Evolutionary conservation across 2,888 invertebrate genomes (phyloP), one percentile per base, ranked within the genome.

Genomic region (Cantharis rufa): DNA sequence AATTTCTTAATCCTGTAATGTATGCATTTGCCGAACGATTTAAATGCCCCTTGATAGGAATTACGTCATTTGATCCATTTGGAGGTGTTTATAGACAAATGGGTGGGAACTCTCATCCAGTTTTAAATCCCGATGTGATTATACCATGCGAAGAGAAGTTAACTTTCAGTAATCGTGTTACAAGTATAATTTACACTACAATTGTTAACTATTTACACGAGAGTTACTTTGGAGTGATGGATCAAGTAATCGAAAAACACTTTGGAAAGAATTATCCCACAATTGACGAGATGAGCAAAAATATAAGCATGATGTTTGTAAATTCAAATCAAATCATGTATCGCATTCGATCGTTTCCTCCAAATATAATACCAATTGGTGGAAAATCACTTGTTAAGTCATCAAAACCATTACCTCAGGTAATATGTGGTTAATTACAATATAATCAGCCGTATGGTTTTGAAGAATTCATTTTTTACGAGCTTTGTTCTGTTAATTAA

Each of bases 271-370:
- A 83, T 70, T 78, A 83, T 62, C 85, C 86, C 1, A 15, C 75
- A 11, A 15, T 84, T 2, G 11, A 21, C 10, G 85, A 85, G 1
- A 73, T 87, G 9, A 81, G 80, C 21, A 82, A 83, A 70, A 83
- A 83, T 71, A 83, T 85, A 27, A 85, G 84, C 72, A 82, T 87
- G 84, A 28, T 87, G 24, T 86, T 88, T 71, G 71, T 86, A 4
- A 85, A 85, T 75, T 81, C 82, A 0, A 84, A 87, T 84, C 85
- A 86, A 0, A 75, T 86, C 71, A 86, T 86, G 71, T 81, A 84
- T 73, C 78, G 78, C 15, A 69, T 84, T 2, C 83, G 86, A 75
- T 84, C 87, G 3, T 68, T 85, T 27, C 81, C 84, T 62, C 86
- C 87, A 0, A 82, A 85, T 28, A 85, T 87, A 5, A 82, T 88